Evolutionary conservation across 2,797 vertebrate species (phyloP), one percentile per base, ranked within the genome.

Genomic region (Brachyrhaphis roseni): DNA sequence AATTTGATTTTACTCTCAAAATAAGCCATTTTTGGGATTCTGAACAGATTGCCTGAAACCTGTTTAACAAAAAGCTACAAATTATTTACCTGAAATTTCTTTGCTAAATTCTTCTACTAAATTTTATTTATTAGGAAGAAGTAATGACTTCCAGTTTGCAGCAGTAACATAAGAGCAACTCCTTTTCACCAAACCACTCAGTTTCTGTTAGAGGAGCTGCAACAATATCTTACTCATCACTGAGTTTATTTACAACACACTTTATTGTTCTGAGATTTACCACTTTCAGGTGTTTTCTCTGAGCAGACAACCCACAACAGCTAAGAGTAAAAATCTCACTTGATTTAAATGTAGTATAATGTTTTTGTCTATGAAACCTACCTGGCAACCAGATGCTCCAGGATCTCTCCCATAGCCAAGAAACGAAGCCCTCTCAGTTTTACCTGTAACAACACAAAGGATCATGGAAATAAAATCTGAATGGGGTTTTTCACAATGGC

Each of bases 341-440:
- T 20, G n/a, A 23, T 47, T 12, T 1, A 20, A 15, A 46, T 46
- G 62, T n/a, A 1, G 18, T 18, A 57, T 26, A 1, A 20, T 36
- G 74, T 43, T 26, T 70, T 26, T 8, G 49, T 28, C n/a, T 15
- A 34, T 57, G 55, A 80, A 79, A 95, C 95, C 96, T 96, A 99
- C 98, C 92, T 98, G 97, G 91, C 97, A 97, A 88, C 96, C 96
- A 79, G 98, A 94, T 84, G 97, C 95, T 77, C 94, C 96, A 8
- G 97, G 91, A 66, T 98, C 97, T 94, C 97, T 97, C 66, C 95
- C 97, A 87, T 96, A 98, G 72, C 97, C 88, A 77, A 93, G 62
- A 93, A 95, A 95, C 0, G 92, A 83, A 80, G 90, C 55, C 57
- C 94, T 92, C 57, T 95, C 94, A 26, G 95, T 90, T 93, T 96